Conservation (phyloP, 2,797 vertebrate genomes). For the Aeoliscus strigatus region DNA sequence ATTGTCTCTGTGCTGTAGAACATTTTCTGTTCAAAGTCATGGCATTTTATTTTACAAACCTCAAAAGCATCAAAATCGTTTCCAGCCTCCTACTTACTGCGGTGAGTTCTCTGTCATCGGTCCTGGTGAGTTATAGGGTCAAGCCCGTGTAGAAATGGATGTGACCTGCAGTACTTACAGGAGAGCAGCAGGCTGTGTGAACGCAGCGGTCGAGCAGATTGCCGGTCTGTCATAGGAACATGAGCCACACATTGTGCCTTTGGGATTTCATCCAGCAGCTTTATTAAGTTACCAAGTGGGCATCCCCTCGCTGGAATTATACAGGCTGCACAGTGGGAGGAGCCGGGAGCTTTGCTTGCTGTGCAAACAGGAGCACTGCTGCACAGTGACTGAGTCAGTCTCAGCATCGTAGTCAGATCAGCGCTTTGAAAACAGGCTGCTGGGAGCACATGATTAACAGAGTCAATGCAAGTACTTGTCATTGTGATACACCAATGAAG, state of each 20-base stretch:
- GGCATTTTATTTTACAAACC: not conserved
- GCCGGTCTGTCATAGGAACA: slow-evolving; percentile 50
- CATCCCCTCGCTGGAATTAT: slow-evolving; percentile 62
- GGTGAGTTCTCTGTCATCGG: slow-evolving; percentile 55
- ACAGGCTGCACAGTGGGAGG: slow-evolving; percentile 50
- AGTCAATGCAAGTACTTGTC: not conserved
- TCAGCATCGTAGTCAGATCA: slow-evolving; percentile 27
- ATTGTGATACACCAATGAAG: no score
- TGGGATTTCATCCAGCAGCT: slow-evolving; percentile 55
- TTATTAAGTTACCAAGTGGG: slow-evolving; percentile 62
- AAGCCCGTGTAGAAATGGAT: slow-evolving; percentile 18
- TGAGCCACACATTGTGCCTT: slow-evolving; percentile 62
- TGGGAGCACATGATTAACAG: not conserved
- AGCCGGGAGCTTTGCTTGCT: slow-evolving; percentile 35
- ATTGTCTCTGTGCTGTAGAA: no score
- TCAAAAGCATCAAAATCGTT: slow-evolving; percentile 3
- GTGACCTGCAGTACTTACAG: slow-evolving; percentile 49
- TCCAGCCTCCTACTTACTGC: slow-evolving; percentile 51
- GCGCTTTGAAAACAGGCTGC: slow-evolving; percentile 6
- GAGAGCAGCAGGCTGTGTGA: slow-evolving; percentile 41
- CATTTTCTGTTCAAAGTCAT: not conserved
- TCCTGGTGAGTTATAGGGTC: slow-evolving; percentile 46
- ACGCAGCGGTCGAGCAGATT: slow-evolving; percentile 34
- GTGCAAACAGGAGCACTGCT: slow-evolving; percentile 24
- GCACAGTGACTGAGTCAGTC: slow-evolving; percentile 18